A percentile compares a stretch with the other conserved stretches of the same genome.
Conservation (phyloP, 2,797 vertebrate species). For the Sylvia borin region DNA sequence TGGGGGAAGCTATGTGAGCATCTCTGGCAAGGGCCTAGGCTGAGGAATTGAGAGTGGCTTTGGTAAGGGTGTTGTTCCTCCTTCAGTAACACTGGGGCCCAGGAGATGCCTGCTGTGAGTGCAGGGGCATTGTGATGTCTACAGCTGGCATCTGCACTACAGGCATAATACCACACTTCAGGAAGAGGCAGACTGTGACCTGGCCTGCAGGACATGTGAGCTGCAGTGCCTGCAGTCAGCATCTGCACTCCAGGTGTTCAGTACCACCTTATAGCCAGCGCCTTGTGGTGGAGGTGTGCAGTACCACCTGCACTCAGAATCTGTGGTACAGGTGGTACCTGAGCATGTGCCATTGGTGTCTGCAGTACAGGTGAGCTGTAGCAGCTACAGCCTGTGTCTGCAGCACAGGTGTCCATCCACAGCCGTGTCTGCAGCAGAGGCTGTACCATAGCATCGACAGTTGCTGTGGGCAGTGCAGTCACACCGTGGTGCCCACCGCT, state of each 20-base stretch:
- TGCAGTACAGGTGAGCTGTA: neutral
- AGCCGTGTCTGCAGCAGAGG: neutral
- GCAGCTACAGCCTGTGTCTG: neutral
- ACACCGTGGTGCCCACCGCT: accelerated
- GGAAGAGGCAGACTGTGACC: neutral
- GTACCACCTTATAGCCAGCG: accelerated
- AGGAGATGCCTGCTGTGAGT: neutral
- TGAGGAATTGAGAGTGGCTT: neutral
- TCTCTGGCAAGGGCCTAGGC: neutral
- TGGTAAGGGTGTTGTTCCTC: neutral
- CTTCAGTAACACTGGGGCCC: accelerated
- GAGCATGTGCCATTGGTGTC: accelerated
- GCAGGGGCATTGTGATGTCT: neutral
- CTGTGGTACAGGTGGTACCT: accelerated
- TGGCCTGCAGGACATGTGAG: neutral
- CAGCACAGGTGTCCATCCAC: neutral
- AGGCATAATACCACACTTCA: accelerated
- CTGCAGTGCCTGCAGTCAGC: neutral
- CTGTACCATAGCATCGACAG: accelerated
- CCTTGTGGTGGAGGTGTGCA: neutral
- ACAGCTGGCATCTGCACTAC: accelerated
- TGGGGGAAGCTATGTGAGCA: neutral
- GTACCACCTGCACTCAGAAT: accelerated
- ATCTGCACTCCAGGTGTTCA: neutral
- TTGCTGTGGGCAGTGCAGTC: neutral